phyloP scores from a whole-genome alignment of 2,888 invertebrate genomes.

The Bellardia bayeri region DNA sequence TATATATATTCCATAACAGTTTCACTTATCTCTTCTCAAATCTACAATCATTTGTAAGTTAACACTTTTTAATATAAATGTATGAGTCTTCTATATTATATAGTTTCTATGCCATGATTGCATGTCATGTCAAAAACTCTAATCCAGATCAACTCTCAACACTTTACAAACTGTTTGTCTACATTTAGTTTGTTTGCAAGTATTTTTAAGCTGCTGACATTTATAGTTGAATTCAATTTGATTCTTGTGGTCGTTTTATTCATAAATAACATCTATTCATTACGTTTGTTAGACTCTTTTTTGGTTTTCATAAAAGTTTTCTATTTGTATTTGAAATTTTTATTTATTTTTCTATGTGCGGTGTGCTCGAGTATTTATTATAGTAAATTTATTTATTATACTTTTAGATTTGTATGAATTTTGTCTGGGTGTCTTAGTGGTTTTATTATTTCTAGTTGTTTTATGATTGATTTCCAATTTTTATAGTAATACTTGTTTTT shows the following conservation, averaged over 20 bases:
- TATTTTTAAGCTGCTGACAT: constrained; percentile 77
- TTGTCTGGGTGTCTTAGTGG: constrained; percentile 30
- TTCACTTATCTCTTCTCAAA: neutral
- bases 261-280: constrained; percentile 19
- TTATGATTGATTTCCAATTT: constrained; percentile 68
- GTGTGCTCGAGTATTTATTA: neutral
- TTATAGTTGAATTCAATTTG: constrained; percentile 82
- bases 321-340: constrained; percentile 17
- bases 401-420: constrained; percentile 44
- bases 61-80: constrained; percentile 56
- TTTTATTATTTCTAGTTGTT: constrained; percentile 53
- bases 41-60: neutral
- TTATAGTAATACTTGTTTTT: constrained; percentile 58
- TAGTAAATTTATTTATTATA: constrained; percentile 57
- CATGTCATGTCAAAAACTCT: constrained; percentile 67
- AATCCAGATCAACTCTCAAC: constrained; percentile 76
- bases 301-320: neutral
- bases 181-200: constrained; percentile 64
- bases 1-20: neutral
- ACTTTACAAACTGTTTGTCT: constrained; percentile 60
- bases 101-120: constrained; percentile 74
- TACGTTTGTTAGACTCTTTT: neutral
- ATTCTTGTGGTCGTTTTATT: constrained; percentile 35
- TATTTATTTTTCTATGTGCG: neutral
- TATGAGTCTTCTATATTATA: too few species aligned